These are phyloP conservation scores for Chionodraco myersi DNA, from an alignment of 2,113 vertebrate species.

Conservation along the genomic window DNA sequence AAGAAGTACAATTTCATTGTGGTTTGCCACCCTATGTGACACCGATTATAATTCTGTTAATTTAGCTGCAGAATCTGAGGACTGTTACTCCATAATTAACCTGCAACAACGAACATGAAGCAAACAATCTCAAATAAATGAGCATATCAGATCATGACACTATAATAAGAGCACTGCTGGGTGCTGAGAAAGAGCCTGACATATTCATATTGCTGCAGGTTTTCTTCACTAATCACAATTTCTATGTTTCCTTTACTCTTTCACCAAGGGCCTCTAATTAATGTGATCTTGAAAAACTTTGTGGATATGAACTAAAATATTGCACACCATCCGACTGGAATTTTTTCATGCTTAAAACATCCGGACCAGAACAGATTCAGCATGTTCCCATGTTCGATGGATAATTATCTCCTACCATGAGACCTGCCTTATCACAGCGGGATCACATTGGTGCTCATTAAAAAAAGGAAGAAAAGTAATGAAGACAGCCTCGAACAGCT, in stretches of 20 bases:
- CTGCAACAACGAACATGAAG: neutral
- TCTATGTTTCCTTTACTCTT: constrained; percentile 30
- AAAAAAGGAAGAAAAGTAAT: neutral
- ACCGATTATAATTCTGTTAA: neutral
- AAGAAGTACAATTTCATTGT: neutral
- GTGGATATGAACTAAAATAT: neutral
- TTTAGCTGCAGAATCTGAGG: neutral
- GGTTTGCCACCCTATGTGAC: neutral
- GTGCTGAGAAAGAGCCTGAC: constrained; percentile 47
- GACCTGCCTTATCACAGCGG: constrained; percentile 9
- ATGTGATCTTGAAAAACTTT: neutral
- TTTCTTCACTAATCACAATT: constrained; percentile 34
- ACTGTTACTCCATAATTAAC: neutral
- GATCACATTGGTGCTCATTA: constrained; percentile 36
- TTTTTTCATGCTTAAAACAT: neutral
- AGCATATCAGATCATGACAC: neutral
- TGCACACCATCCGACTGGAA: neutral
- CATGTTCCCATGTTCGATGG: neutral
- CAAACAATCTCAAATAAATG: neutral
- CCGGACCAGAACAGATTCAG: neutral
- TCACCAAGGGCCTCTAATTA: neutral
- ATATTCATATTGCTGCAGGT: constrained; percentile 68
- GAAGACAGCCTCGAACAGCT: neutral
- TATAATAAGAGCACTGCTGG: constrained; percentile 10
- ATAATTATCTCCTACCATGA: neutral